Percentiles rank a stretch among this genome's conserved stretches.
phyloP scores from a whole-genome alignment of 2,113 vertebrate species.

The Catagonus wagneri region DNA sequence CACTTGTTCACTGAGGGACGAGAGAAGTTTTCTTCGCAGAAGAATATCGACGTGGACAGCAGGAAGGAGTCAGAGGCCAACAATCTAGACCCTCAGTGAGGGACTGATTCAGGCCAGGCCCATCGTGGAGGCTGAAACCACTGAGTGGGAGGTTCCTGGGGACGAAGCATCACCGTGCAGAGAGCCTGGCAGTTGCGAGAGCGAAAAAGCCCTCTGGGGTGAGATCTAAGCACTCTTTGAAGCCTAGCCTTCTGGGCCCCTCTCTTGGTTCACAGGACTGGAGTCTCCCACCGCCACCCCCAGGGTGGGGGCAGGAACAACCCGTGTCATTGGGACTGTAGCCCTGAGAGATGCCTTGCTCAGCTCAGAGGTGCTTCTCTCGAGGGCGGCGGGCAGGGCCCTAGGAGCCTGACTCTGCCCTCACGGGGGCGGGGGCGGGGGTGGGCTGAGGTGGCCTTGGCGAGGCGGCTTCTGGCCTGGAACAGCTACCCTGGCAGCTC shows the following conservation, averaged over 20 bases:
- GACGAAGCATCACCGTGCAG: background rate
- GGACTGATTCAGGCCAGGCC: background rate
- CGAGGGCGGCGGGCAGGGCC: rapidly evolving
- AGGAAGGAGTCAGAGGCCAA: background rate
- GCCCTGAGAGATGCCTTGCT: background rate
- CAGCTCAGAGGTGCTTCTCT: background rate
- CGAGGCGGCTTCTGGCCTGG: background rate
- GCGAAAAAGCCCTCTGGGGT: background rate
- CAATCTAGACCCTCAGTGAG: background rate
- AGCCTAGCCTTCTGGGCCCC: background rate
- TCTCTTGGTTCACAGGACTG: background rate
- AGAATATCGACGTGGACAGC: background rate
- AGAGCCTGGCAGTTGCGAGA: background rate
- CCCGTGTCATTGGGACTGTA: background rate
- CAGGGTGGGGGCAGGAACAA: background rate
- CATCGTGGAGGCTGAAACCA: background rate
- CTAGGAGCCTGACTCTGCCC: background rate
- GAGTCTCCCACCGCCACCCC: too few species aligned
- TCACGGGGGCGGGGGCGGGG: background rate
- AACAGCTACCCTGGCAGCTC: background rate
- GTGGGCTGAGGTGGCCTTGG: background rate
- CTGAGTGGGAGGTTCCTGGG: background rate
- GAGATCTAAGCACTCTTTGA: too few species aligned
- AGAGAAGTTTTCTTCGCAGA: background rate
- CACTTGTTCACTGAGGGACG: too few species aligned